Percentiles rank a stretch among this genome's conserved stretches.
phyloP scores from a whole-genome alignment of 2,888 invertebrate genomes.

The Plebejus anna region DNA sequence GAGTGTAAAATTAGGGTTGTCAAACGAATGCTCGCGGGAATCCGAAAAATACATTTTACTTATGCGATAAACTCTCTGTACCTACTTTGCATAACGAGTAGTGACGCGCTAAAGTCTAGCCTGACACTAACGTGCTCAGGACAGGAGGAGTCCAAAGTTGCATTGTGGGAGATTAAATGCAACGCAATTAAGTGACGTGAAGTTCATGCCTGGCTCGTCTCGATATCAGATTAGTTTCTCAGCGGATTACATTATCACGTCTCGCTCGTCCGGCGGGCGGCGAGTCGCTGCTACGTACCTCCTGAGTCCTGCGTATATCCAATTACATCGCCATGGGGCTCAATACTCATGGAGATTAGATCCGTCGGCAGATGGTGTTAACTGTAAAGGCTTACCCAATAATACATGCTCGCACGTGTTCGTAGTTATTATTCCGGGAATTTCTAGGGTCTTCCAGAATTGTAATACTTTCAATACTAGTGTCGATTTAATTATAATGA shows the following conservation, averaged over 20 bases:
- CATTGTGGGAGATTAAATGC: slow-evolving; percentile 69
- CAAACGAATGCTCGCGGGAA: slow-evolving; percentile 37
- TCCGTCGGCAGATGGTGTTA: slow-evolving; percentile 43
- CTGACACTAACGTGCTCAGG: slow-evolving; percentile 38
- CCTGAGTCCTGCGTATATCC: slow-evolving; percentile 51
- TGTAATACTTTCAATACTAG: too few relatives aligned
- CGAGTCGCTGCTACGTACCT: slow-evolving; percentile 39
- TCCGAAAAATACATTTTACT: background rate
- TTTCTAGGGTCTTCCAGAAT: background rate
- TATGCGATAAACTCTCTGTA: background rate
- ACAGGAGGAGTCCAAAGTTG: slow-evolving; percentile 66
- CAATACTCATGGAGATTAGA: slow-evolving; percentile 65
- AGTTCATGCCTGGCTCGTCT: slow-evolving; percentile 62
- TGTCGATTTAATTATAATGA: too few relatives aligned
- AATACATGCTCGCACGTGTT: slow-evolving; percentile 21
- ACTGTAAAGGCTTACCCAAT: slow-evolving; percentile 17
- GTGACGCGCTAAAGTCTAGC: slow-evolving; percentile 15
- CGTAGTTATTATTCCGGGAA: background rate
- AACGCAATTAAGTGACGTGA: slow-evolving; percentile 69
- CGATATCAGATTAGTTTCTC: slow-evolving; percentile 74
- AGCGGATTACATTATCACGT: slow-evolving; percentile 69
- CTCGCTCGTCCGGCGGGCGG: slow-evolving; percentile 45
- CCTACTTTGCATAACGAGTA: slow-evolving; percentile 8
- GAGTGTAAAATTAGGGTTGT: slow-evolving; percentile 61
- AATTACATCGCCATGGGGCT: slow-evolving; percentile 57